These are phyloP conservation scores for Oscheius onirici DNA, from an alignment of 2,888 invertebrate genomes.

Conservation along the genomic window DNA sequence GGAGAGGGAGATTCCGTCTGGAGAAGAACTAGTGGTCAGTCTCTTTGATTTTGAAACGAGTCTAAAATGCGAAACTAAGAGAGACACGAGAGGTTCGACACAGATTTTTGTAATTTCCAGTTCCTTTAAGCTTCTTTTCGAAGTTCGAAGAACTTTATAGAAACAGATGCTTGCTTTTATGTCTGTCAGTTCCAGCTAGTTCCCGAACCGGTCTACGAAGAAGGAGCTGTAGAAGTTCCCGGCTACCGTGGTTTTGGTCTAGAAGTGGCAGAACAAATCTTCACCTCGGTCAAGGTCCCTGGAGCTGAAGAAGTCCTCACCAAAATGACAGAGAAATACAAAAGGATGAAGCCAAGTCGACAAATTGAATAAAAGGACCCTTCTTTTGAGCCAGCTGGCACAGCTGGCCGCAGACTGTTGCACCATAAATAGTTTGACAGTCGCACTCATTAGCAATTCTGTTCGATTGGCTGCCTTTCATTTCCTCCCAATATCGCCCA, in stretches of 20 bases:
- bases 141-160: too few species aligned
- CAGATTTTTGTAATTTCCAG: too few species aligned
- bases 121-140: too few species aligned
- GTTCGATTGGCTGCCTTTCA: too few species aligned
- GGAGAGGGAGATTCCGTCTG: slow-evolving; percentile 14
- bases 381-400: too few species aligned
- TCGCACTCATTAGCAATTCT: too few species aligned
- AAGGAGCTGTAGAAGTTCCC: slow-evolving; percentile 26
- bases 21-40: slow-evolving; percentile 11
- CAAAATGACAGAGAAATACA: slow-evolving; percentile 5
- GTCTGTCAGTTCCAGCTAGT: slow-evolving; percentile 1
- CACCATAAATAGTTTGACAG: too few species aligned
- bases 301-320: slow-evolving; percentile 7
- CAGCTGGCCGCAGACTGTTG: too few species aligned
- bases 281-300: slow-evolving; percentile 1
- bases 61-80: neutral
- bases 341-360: neutral
- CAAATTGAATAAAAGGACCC: neutral
- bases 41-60: neutral
- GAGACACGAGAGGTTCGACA: too few species aligned
- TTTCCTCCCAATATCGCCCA: too few species aligned
- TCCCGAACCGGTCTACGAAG: slow-evolving; percentile 15
- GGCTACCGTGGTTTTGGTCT: slow-evolving; percentile 14
- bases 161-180: too few species aligned
- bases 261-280: slow-evolving; percentile 7